phyloP scores from a whole-genome alignment of 2,113 vertebrate genomes.

The Sphaerodactylus townsendi region DNA sequence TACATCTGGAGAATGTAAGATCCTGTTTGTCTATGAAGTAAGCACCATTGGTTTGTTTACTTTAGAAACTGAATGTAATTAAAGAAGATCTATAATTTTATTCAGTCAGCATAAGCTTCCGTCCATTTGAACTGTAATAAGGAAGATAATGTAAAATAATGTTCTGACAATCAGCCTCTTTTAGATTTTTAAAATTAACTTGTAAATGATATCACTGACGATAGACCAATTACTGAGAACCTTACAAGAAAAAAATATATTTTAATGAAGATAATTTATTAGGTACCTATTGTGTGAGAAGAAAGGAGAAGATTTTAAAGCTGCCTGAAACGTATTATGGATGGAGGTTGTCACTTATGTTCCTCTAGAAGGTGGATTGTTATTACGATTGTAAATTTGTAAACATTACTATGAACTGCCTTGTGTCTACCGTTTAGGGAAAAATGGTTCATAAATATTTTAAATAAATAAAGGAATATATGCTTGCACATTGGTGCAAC shows the following conservation, averaged over 20 bases:
- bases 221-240: slow-evolving; percentile 30
- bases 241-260: not conserved
- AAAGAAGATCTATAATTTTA: slow-evolving; percentile 38
- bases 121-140: not conserved
- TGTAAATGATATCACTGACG: not conserved
- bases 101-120: slow-evolving; percentile 14
- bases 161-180: slow-evolving; percentile 32
- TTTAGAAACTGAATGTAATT: slow-evolving; percentile 16
- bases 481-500: too few species aligned
- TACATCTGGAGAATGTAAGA: not conserved
- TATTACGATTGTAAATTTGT: too few species aligned
- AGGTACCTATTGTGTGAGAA: not conserved
- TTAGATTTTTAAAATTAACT: slow-evolving; percentile 12
- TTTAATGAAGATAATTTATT: slow-evolving; percentile 18
- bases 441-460: too few species aligned
- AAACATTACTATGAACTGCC: too few species aligned
- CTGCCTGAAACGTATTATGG: too few species aligned
- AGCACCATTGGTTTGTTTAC: not conserved
- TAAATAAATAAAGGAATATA: too few species aligned
- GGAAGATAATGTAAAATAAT: not conserved
- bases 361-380: too few species aligned
- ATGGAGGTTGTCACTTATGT: too few species aligned
- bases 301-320: too few species aligned
- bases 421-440: too few species aligned
- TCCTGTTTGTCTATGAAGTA: not conserved